Conservation (phyloP, 2,113 vertebrate genomes). For the Misgurnus mizolepis region DNA sequence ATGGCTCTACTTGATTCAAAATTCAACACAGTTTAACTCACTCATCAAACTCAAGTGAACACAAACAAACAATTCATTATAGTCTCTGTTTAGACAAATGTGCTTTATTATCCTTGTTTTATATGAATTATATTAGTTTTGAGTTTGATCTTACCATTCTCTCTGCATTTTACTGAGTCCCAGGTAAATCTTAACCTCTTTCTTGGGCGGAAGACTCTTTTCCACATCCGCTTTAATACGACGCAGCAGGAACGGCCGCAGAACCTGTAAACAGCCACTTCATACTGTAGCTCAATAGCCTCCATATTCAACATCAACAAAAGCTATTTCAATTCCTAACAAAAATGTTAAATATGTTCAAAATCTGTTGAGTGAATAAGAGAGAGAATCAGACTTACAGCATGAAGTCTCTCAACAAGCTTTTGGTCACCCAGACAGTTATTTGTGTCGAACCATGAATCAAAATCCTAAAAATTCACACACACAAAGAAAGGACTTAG, state of each 20-base stretch:
- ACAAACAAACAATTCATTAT: conserved; percentile 15
- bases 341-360: neutral
- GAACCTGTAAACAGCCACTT: conserved; percentile 72
- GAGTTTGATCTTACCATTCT: conserved; percentile 78
- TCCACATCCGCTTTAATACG: conserved; percentile 91
- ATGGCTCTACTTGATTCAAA: conserved; percentile 4
- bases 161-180: conserved; percentile 91
- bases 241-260: conserved; percentile 87
- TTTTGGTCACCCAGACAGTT: conserved; percentile 91
- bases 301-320: neutral
- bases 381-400: conserved; percentile 72
- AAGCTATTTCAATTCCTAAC: neutral
- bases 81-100: too few relatives aligned
- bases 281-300: neutral
- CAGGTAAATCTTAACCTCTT: conserved; percentile 89
- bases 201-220: conserved; percentile 88
- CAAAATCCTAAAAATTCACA: conserved; percentile 80
- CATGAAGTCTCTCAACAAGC: conserved; percentile 87
- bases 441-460: conserved; percentile 92
- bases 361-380: neutral
- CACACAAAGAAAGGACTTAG: neutral
- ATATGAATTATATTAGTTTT: neutral
- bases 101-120: neutral
- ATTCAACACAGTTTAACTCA: neutral
- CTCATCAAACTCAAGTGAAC: neutral